A percentile compares a stretch with the other conserved stretches of the same genome.
Evolutionary conservation across 2,797 vertebrate genomes (phyloP).

Genomic region (Enteromius trimaculatus): DNA sequence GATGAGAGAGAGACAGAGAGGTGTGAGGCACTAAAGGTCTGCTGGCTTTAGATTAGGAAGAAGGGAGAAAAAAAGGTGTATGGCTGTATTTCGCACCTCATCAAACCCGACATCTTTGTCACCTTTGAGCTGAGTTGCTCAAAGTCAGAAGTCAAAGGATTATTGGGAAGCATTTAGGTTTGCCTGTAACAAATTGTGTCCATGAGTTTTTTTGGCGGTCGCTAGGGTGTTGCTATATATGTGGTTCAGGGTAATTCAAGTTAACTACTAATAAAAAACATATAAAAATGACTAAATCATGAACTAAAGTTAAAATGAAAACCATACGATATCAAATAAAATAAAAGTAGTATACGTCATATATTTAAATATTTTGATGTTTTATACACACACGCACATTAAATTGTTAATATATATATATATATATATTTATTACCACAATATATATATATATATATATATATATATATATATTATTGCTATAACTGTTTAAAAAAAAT

Average conservation of each 20-base stretch:
- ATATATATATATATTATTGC: no score
- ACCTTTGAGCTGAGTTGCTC: no score
- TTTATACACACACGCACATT: no score
- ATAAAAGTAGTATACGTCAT: no score
- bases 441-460: no score
- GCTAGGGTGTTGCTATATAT: not conserved
- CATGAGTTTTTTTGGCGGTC: not conserved
- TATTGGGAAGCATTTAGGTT: not conserved
- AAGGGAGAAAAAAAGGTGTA: slow-evolving; percentile 50
- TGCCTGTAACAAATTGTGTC: not conserved
- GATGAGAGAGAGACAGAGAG: slow-evolving; percentile 63
- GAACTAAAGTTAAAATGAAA: not conserved
- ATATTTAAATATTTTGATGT: no score
- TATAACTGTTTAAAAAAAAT: no score
- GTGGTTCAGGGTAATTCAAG: not conserved
- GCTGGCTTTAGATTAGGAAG: slow-evolving; percentile 31
- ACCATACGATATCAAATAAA: no score
- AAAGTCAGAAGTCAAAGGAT: not conserved
- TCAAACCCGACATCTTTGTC: slow-evolving; percentile 62
- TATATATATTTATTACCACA: no score
- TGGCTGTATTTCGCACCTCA: slow-evolving; percentile 59
- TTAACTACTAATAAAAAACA: no score
- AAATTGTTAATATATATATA: no score
- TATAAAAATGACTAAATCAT: not conserved
- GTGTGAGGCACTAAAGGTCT: slow-evolving; percentile 45